Evolutionary conservation across 2,113 vertebrate species (phyloP), one percentile per base, ranked within the genome.

Genomic region (Callipepla californica): DNA sequence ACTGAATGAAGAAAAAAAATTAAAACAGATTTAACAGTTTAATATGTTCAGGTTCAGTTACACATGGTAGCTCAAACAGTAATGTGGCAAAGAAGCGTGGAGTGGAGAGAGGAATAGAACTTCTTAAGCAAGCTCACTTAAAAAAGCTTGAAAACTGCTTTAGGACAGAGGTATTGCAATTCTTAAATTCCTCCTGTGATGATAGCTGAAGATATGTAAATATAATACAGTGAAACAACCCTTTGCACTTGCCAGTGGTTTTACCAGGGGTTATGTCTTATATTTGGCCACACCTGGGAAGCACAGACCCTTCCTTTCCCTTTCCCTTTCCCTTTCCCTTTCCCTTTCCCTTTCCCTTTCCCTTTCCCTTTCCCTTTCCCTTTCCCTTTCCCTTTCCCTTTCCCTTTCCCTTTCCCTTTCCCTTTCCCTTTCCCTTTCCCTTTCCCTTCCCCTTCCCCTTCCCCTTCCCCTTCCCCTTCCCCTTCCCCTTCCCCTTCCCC

Each of bases 221-320:
- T 38, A 17, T 47, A 74, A 42, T 55, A 63, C 36, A 72, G 16
- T 32, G 13, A 19, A 47, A 51, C 21, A 58, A n/a, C 20, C 26
- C 8, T 80, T 83, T 77, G 30, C 18, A 66, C 4, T 42, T 72
- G 38, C 47, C 45, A 78, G 47, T 5, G 19, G 2, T 34, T 92
- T 85, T 72, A 45, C 6, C 0, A 0, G 73, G n/a, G 13, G 3
- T 19, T 55, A 21, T 12, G 3, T 26, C 38, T 55, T 66, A 15
- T 42, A 32, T 36, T 66, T 51, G 57, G 34, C 17, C 3, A 10
- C 5, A 20, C 3, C 20, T 76, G 32, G 67, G 72, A 79, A 87
- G 72, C 9, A 42, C 9, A 51, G 2, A 42, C 7, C 34, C 7
- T 36, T 36, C 34, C 34, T 36, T 36, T 36, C 34, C 34, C 34